Evolutionary conservation across 1,140 invertebrate species (phyloP).

Genomic region (Vanessa atalanta): DNA sequence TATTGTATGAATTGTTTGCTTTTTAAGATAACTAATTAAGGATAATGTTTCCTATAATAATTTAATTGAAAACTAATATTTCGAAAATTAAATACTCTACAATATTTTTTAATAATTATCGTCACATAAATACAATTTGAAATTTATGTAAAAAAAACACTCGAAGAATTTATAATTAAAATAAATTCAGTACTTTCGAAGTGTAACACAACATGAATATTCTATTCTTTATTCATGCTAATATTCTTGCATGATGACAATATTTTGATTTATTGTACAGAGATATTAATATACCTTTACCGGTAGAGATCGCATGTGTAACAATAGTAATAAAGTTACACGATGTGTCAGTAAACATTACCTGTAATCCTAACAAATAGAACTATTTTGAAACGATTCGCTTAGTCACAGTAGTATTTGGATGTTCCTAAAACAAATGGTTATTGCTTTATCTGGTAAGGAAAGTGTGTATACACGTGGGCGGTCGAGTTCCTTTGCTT

Average conservation of each 20-base stretch:
- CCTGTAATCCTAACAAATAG: not conserved
- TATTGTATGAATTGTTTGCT: conserved; percentile 1
- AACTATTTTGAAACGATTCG: conserved; percentile 5
- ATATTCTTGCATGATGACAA: no score
- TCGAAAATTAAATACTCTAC: not conserved
- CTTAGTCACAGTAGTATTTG: conserved; percentile 19
- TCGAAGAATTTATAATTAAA: no score
- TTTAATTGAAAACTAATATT: not conserved
- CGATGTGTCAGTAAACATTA: not conserved
- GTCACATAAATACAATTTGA: no score
- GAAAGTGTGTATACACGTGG: conserved; percentile 48
- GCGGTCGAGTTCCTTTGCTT: conserved; percentile 69
- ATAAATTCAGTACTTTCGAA: no score
- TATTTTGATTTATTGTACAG: no score
- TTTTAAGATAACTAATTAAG: not conserved
- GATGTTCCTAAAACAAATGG: conserved; percentile 27
- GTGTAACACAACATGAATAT: no score
- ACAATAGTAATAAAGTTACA: not conserved
- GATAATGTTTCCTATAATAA: not conserved
- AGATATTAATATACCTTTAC: no score
- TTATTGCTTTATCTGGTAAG: conserved; percentile 32
- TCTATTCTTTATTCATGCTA: no score
- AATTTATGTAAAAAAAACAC: no score
- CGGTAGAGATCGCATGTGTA: not conserved
- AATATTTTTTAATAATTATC: no score